These are phyloP conservation scores for Nomada lathburiana DNA, from an alignment of 2,888 invertebrate species.

Conservation along the genomic window DNA sequence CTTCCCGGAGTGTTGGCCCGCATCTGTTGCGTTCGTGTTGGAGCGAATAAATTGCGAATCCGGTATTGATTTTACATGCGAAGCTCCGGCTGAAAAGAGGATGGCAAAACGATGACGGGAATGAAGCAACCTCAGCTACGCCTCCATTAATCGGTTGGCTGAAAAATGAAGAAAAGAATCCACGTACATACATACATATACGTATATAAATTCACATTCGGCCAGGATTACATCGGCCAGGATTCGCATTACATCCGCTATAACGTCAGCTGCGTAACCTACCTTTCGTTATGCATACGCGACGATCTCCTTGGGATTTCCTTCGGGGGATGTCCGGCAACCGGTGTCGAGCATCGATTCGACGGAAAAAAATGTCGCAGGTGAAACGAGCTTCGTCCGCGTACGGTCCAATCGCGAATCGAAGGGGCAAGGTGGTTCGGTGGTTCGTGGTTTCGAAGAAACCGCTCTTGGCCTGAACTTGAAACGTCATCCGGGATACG, in stretches of 20 bases:
- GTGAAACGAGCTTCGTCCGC: too few relatives aligned
- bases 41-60: constrained; percentile 58
- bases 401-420: too few relatives aligned
- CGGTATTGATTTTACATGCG: constrained; percentile 61
- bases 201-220: constrained; percentile 24
- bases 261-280: too few relatives aligned
- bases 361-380: too few relatives aligned
- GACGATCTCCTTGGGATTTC: too few relatives aligned
- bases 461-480: neutral
- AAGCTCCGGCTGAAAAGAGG: constrained; percentile 34
- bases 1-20: constrained; percentile 38
- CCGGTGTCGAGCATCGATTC: too few relatives aligned
- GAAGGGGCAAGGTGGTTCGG: too few relatives aligned
- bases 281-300: too few relatives aligned
- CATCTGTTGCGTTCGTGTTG: constrained; percentile 61
- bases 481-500: constrained; percentile 19
- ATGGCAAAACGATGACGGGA: constrained; percentile 43
- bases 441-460: neutral
- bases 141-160: constrained; percentile 54
- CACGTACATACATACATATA: neutral
- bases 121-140: constrained; percentile 30
- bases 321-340: too few relatives aligned
- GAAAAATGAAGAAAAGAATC: neutral
- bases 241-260: neutral
- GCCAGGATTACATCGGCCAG: neutral